Evolutionary conservation across 2,888 invertebrate species (phyloP).

Genomic region (Pogonocherus hispidulus): DNA sequence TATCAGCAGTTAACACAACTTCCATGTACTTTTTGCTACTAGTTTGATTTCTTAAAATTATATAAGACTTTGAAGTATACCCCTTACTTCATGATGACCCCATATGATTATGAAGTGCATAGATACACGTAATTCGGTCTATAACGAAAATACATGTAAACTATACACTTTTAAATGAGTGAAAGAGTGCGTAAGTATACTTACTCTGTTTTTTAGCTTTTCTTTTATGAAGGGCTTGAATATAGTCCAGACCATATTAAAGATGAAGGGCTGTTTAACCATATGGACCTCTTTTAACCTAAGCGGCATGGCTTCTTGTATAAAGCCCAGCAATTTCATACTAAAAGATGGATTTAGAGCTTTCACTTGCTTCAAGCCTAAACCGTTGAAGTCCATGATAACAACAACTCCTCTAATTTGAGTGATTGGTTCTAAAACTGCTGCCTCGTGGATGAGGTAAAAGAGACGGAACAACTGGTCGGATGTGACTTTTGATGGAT

Average conservation of each 20-base stretch:
- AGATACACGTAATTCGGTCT: no score
- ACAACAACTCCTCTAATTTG: constrained; percentile 87
- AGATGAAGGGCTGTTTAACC: constrained; percentile 87
- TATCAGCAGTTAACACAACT: no score
- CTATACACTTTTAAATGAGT: no score
- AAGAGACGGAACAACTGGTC: constrained; percentile 86
- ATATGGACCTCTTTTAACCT: constrained; percentile 89
- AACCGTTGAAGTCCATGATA: constrained; percentile 85
- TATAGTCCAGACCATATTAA: constrained; percentile 87
- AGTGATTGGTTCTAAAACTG: constrained; percentile 82
- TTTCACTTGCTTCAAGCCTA: constrained; percentile 82
- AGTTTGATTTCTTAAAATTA: no score
- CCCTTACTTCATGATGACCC: no score
- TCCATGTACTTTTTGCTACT: no score
- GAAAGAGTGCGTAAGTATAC: constrained; percentile 59
- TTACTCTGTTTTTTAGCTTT: constrained; percentile 83
- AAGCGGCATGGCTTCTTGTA: constrained; percentile 90
- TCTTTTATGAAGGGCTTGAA: constrained; percentile 87
- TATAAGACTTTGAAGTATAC: no score
- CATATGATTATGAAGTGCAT: no score
- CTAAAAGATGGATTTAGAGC: constrained; percentile 80
- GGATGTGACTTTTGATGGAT: constrained; percentile 79
- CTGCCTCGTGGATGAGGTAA: constrained; percentile 84
- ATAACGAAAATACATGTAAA: no score
- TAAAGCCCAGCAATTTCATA: constrained; percentile 82